These are phyloP conservation scores for Acanthacorydalis orientalis DNA, from an alignment of 2,888 invertebrate species.

Conservation along the genomic window DNA sequence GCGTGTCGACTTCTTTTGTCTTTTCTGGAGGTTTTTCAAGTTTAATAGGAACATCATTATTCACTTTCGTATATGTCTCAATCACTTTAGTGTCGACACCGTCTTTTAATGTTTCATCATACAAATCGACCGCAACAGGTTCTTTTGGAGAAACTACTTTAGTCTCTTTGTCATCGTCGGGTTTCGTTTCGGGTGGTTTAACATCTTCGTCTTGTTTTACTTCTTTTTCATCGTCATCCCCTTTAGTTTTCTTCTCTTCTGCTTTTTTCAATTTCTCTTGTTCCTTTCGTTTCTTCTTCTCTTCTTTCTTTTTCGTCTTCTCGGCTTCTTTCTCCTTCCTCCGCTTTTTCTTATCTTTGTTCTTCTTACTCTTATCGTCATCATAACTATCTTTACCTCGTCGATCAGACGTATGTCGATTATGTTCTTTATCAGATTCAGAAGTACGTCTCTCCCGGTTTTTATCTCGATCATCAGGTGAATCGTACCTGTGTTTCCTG, in stretches of 20 bases:
- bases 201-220: conserved; percentile 18
- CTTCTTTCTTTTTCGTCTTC: conserved; percentile 26
- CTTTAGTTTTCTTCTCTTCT: conserved; percentile 34
- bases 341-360: conserved; percentile 34
- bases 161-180: conserved; percentile 29
- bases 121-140: conserved; percentile 23
- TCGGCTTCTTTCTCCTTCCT: conserved; percentile 33
- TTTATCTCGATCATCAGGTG: conserved; percentile 13
- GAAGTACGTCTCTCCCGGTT: conserved; percentile 21
- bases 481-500: conserved; percentile 8
- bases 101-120: conserved; percentile 35
- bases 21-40: conserved; percentile 12
- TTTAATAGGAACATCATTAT: conserved; percentile 17
- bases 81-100: conserved; percentile 39
- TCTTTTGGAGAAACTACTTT: conserved; percentile 22
- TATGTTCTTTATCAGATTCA: conserved; percentile 11
- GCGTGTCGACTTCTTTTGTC: conserved; percentile 16
- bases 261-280: conserved; percentile 36
- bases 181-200: conserved; percentile 18
- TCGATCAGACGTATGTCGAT: conserved; percentile 12
- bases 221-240: conserved; percentile 20
- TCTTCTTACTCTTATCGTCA: conserved; percentile 19
- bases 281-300: conserved; percentile 32
- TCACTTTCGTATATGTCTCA: conserved; percentile 35
- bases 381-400: conserved; percentile 24